Conservation (phyloP, 1,140 invertebrate genomes). For the Amphibalanus amphitrite region DNA sequence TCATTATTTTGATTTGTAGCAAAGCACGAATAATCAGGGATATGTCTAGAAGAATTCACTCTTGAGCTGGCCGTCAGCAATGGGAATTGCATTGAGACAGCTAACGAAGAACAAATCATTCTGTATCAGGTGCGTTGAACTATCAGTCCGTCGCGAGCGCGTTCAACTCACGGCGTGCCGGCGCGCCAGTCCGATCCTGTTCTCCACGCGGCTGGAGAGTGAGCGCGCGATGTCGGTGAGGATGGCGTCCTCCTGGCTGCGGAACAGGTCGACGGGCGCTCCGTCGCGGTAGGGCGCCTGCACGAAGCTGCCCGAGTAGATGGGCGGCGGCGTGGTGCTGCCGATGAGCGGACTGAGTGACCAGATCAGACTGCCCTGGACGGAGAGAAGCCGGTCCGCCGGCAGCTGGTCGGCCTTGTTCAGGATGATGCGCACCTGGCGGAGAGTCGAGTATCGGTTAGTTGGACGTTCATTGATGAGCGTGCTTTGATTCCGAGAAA, state of each 20-base stretch:
- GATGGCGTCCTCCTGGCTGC: constrained; percentile 66
- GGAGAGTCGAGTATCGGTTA: no score
- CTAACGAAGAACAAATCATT: no score
- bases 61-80: no score
- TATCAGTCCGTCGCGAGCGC: no score
- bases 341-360: constrained; percentile 89
- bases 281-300: constrained; percentile 54
- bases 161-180: constrained; percentile 78
- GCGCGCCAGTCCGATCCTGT: constrained; percentile 79
- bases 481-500: no score
- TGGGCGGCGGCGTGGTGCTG: constrained; percentile 63
- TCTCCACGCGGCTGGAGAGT: constrained; percentile 72
- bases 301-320: constrained; percentile 65
- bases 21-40: no score
- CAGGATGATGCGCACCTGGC: constrained; percentile 52
- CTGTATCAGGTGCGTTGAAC: no score
- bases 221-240: constrained; percentile 64
- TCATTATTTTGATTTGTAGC: no score
- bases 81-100: no score
- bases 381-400: constrained; percentile 76
- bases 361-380: constrained; percentile 87
- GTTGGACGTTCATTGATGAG: no score
- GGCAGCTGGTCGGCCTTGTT: constrained; percentile 90
- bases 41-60: no score
- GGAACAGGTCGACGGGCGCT: constrained; percentile 20